phyloP scores from a whole-genome alignment of 1,140 invertebrate species.

The Macrotrachela quadricornifera region DNA sequence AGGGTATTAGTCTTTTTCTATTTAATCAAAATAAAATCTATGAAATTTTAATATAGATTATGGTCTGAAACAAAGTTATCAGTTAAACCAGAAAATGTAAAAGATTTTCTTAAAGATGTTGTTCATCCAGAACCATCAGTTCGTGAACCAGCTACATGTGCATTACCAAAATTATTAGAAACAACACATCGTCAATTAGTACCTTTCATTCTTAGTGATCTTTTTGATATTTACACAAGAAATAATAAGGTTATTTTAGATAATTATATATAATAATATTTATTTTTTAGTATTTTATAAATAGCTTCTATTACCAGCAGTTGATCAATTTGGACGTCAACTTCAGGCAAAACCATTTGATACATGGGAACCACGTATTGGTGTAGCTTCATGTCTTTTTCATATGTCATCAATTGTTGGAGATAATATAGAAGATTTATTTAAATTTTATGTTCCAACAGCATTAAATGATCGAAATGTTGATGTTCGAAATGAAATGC shows the following conservation, averaged over 20 bases:
- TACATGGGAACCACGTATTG: slow-evolving; percentile 62
- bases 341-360: slow-evolving; percentile 49
- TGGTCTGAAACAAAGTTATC: too few species aligned
- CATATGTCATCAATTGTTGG: slow-evolving; percentile 39
- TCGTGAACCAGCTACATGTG: neutral
- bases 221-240: neutral
- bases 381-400: slow-evolving; percentile 56
- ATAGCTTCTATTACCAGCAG: slow-evolving; percentile 55
- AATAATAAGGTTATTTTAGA: slow-evolving; percentile 54
- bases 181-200: neutral
- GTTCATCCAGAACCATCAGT: too few species aligned
- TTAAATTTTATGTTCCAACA: slow-evolving; percentile 56
- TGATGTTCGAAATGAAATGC: slow-evolving; percentile 64
- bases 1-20: too few species aligned
- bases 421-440: slow-evolving; percentile 43
- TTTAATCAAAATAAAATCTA: too few species aligned
- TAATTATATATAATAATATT: slow-evolving; percentile 51
- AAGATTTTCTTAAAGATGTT: too few species aligned
- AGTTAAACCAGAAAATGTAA: too few species aligned
- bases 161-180: neutral
- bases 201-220: neutral
- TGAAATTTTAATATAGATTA: too few species aligned
- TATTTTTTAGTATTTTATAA: slow-evolving; percentile 46
- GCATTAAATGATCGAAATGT: slow-evolving; percentile 61
- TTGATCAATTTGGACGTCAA: slow-evolving; percentile 74